Evolutionary conservation across 2,888 invertebrate genomes (phyloP).

Genomic region (Melieria omissa): DNA sequence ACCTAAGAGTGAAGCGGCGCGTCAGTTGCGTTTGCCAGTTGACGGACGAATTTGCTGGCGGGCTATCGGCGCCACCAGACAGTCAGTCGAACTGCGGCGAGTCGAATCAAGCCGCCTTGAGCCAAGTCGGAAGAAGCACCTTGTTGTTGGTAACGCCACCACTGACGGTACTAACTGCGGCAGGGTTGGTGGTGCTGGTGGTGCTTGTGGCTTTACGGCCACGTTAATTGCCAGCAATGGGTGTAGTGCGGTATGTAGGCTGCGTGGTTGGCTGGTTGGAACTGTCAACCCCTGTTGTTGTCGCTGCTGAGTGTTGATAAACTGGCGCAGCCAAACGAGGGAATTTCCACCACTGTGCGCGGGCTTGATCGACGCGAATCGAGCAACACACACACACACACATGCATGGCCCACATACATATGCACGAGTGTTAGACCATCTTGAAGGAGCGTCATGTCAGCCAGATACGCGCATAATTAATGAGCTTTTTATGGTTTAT

Average conservation of each 20-base stretch:
- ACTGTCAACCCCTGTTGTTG: constrained; percentile 21
- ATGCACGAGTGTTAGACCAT: neutral
- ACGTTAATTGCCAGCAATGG: neutral
- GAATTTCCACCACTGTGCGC: constrained; percentile 15
- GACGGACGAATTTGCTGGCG: neutral
- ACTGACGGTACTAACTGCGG: constrained; percentile 8
- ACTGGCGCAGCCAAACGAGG: neutral
- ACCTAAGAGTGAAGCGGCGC: constrained; percentile 16
- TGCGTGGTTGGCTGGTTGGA: constrained; percentile 15
- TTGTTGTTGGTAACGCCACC: neutral
- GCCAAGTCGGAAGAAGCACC: neutral
- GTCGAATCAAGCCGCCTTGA: neutral
- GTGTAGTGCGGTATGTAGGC: neutral
- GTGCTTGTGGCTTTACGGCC: constrained; percentile 5
- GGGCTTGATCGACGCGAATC: too few relatives aligned
- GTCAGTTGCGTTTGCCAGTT: constrained; percentile 29
- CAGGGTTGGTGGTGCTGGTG: neutral
- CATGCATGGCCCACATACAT: neutral
- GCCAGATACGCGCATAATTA: constrained; percentile 64
- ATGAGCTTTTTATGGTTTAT: constrained; percentile 66
- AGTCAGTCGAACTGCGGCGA: neutral
- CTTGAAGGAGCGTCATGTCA: constrained; percentile 45
- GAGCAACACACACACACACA: neutral
- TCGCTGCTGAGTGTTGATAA: constrained; percentile 11
- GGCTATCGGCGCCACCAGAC: neutral